Base-by-base conservation (phyloP, 2,888 invertebrate genomes). In the Cataglyphis cursor region DNA sequence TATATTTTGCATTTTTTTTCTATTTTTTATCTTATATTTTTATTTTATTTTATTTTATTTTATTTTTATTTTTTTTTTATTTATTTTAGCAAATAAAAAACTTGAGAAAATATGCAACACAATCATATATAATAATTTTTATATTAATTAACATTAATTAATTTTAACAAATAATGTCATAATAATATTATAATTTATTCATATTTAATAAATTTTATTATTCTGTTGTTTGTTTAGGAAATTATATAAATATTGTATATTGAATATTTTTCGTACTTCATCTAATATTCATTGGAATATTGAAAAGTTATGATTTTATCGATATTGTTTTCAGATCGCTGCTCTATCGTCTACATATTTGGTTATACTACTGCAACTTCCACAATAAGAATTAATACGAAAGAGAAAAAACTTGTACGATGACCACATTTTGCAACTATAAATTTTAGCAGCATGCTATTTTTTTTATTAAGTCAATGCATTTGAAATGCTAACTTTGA, bases 361-460 rank as follows among this genome's bases (percentile, higher is more conserved):
- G 64, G 92, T 94, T 38, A 93, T 95, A 74, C 91, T 94, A 5
- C 73, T 95, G 66, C 94, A 95, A 82, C 81, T 94, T 41, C 93
- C 92, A 9, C 80, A 85, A 10, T 89, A 73, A 88, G 18, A n/a
- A 12, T n/a, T 0, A 3, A 0, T 12, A 76, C 66, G 24, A 12
- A 66, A 61, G 12, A 51, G 24, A 48, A 15, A 1, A n/a, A 64
- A 62, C 54, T 65, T 3, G 18, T n/a, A 54, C 28, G 12, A 51
- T 48, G 24, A 35, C 0, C n/a, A 12, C 35, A 51, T 28, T 28
- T 76, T 0, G n/a, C 10, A 38, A 51, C 24, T 28, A 28, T 68
- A 70, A 44, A 78, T 78, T 44, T 59, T 15, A 54, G 28, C 44
- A 1, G 41, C 15, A 9, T 48, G 18, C 9, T 48, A 18, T 21